Base-by-base conservation (phyloP, 1,140 invertebrate species). In the Diorhabda sublineata region DNA sequence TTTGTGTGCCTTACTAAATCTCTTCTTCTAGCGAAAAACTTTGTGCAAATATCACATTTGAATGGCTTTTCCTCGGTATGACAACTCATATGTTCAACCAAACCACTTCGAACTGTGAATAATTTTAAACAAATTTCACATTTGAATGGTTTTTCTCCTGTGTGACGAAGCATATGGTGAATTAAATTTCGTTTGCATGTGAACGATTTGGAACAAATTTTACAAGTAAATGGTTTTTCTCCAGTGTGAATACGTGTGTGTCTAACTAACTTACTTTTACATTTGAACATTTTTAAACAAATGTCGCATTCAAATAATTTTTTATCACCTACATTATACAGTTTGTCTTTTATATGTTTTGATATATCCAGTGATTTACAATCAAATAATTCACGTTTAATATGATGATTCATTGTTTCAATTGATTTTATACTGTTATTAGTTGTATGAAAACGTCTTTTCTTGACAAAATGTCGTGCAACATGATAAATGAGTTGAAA, bases 111-210 rank as follows among this genome's bases (percentile, higher is more conserved):
- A n/a, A 52, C 6, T 3, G 47, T 8, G 47, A 52, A 52, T n/a
- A n/a, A 3, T 52, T 52, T 52, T 8, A n/a, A 4, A n/a, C 47
- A 52, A 52, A 52, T 4, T 52, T 52, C 47, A 52, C 47, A 52
- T 52, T 52, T 52, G 4, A 8, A 52, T 3, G 2, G 6, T n/a
- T 52, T 52, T 52, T 52, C 47, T 4, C n/a, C 47, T 3, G 2
- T 2, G 47, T 52, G 47, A 2, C 45, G 8, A 52, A 26, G 26
- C n/a, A 79, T 73, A 66, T 84, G 82, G 11, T 79, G 73, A 5
- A 81, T 75, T 3, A 83, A 72, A 60, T 80, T 76, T 66, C 80
- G 82, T 56, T 81, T 82, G 65, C 82, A 80, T 2, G 71, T 57
- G 4, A 52, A 52, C 2, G 47, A 52, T 4, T 52, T 52, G n/a